Percentiles rank a stretch among this genome's conserved stretches.
These are phyloP conservation scores for Geotrupes spiniger DNA, from an alignment of 2,888 invertebrate species.

Conservation along the genomic window DNA sequence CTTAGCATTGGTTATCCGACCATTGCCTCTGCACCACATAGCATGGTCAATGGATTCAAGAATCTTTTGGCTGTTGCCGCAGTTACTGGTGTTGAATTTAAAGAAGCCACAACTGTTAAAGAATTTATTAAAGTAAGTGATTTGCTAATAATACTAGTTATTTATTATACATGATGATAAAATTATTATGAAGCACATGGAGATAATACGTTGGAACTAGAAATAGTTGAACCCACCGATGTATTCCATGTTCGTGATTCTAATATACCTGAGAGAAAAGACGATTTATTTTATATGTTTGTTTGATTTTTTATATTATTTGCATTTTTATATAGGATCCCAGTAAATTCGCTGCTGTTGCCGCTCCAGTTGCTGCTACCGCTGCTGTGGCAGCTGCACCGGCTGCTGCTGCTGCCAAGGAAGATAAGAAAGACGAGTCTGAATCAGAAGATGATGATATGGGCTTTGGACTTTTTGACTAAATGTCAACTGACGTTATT, in stretches of 20 bases:
- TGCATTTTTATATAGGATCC: constrained; percentile 69
- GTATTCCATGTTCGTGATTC: constrained; percentile 19
- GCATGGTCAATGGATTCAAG: constrained; percentile 97
- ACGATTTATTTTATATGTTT: not conserved
- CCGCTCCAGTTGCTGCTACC: constrained; percentile 61
- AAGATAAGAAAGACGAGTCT: constrained; percentile 78
- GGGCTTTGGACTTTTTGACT: constrained; percentile 95
- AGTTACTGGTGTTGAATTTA: constrained; percentile 92
- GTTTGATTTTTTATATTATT: constrained; percentile 2
- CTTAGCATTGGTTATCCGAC: constrained; percentile 95
- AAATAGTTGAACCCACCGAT: constrained; percentile 52
- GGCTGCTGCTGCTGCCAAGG: constrained; percentile 64
- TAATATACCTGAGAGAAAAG: not conserved
- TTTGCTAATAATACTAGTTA: not conserved
- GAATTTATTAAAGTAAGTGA: constrained; percentile 76
- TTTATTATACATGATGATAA: no score
- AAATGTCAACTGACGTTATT: constrained; percentile 41
- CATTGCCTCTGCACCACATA: constrained; percentile 94
- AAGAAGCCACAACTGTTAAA: constrained; percentile 90
- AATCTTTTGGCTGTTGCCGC: constrained; percentile 96
- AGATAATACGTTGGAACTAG: constrained; percentile 40
- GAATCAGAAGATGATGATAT: constrained; percentile 91
- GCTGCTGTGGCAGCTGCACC: constrained; percentile 62
- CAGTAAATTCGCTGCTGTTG: constrained; percentile 80
- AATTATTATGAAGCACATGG: constrained; percentile 10